Percentiles rank a stretch among this genome's conserved stretches.
Evolutionary conservation across 2,888 invertebrate genomes (phyloP).

Genomic region (Smittia aterrima): DNA sequence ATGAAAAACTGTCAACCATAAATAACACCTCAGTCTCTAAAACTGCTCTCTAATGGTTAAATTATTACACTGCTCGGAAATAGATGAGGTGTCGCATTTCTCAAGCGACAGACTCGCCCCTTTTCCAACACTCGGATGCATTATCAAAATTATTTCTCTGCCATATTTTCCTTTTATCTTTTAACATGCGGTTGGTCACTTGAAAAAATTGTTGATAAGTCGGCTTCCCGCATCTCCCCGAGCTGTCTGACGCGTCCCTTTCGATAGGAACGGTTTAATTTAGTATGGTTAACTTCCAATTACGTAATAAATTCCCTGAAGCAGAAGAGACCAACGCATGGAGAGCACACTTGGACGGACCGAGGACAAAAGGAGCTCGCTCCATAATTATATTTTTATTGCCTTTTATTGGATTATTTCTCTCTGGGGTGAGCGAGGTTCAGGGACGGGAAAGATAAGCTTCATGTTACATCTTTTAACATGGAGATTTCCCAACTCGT

Average conservation of each 20-base stretch:
- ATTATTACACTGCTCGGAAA: too few relatives aligned
- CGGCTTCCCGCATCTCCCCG: not conserved
- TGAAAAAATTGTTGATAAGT: not conserved
- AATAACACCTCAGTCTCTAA: too few relatives aligned
- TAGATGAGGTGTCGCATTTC: too few relatives aligned
- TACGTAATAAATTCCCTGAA: not conserved
- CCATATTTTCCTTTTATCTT: not conserved
- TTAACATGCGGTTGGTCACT: not conserved
- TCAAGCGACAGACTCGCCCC: too few relatives aligned
- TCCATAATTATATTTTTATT: not conserved
- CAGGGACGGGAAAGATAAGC: too few relatives aligned
- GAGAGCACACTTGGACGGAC: not conserved
- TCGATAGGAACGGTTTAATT: not conserved
- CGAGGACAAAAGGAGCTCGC: not conserved
- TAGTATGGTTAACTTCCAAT: slow-evolving; percentile 2
- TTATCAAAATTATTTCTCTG: not conserved
- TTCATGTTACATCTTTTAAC: not conserved
- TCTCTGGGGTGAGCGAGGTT: not conserved
- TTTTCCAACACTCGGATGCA: too few relatives aligned
- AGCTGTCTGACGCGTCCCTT: not conserved
- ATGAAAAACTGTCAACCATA: too few relatives aligned
- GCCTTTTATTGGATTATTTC: not conserved
- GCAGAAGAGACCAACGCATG: not conserved
- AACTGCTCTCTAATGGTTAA: too few relatives aligned
- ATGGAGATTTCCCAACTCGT: not conserved